Base-by-base conservation (phyloP, 2,113 vertebrate genomes). In the Cavia aperea region DNA sequence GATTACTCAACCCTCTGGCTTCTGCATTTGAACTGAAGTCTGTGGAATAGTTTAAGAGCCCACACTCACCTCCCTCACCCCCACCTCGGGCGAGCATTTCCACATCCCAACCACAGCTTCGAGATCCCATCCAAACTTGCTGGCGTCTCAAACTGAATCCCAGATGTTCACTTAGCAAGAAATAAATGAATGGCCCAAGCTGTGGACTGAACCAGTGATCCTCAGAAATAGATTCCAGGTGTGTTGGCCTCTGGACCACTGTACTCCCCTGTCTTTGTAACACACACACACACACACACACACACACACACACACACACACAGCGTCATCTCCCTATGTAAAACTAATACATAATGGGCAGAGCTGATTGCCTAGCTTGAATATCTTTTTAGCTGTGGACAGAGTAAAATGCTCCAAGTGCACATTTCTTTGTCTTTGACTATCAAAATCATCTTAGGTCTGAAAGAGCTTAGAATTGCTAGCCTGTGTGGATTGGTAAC, bases 221-320 rank as follows among this genome's bases (percentile, higher is more conserved):
- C 79, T 90, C 89, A 88, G 86, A 97, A 97, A 97, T 96, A 95
- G 93, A 92, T 94, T 97, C 96, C 96, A 97, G 95, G 96, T 96
- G 96, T 96, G 88, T 18, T 96, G 94, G 91, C 93, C 96, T 95
- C 89, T 91, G 91, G 89, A 92, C 21, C 29, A 66, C 87, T 91
- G 56, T 94, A 90, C 92, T 81, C 89, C 92, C 56, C 65, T 36
- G 66, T 86, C 58, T 73, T 39, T 81, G 24, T 81, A 4, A 73
- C 11, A 81, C 26, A 85, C 1, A 15, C 36, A 33, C 13, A 18
- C 58, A 21, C 33, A n/a, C 66, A 66, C 77, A 63, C 77, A 75
- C 54, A 51, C 51, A n/a, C 26, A 21, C 60, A 16, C 24, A 46
- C 73, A 36, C 56, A 51, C 46, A 56, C 33, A 16, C 33, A 51